Evolutionary conservation across 2,113 vertebrate genomes (phyloP).

Genomic region (Phylloscopus trochiloides): DNA sequence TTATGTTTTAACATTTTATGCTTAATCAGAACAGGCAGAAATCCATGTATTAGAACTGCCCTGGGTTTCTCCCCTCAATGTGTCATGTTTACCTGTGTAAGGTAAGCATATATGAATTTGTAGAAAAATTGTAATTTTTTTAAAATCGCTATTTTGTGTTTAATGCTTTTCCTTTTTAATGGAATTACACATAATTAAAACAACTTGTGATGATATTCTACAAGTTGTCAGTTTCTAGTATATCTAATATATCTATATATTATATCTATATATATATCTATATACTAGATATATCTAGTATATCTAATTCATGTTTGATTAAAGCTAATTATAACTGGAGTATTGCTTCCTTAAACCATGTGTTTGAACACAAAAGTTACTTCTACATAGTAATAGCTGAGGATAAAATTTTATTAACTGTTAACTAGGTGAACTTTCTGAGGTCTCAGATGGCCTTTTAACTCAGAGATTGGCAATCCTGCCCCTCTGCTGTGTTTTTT

Average conservation of each 20-base stretch:
- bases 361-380: constrained; percentile 9
- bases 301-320: constrained; percentile 30
- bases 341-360: constrained; percentile 29
- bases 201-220: background rate
- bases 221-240: background rate
- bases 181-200: background rate
- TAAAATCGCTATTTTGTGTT: background rate
- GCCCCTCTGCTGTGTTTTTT: background rate
- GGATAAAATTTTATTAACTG: constrained; percentile 57
- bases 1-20: background rate
- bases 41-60: background rate
- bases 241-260: too few relatives aligned
- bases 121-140: background rate
- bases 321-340: constrained; percentile 2
- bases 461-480: constrained; percentile 7
- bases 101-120: background rate
- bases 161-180: background rate
- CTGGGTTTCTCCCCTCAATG: background rate
- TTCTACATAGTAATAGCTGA: constrained; percentile 27
- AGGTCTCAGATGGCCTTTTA: constrained; percentile 47
- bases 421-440: constrained; percentile 45
- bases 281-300: background rate
- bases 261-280: too few relatives aligned
- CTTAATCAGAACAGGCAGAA: background rate
- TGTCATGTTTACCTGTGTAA: background rate